Base-by-base conservation (phyloP, 1,140 invertebrate species). In the Lordiphosa clarofinis region DNA sequence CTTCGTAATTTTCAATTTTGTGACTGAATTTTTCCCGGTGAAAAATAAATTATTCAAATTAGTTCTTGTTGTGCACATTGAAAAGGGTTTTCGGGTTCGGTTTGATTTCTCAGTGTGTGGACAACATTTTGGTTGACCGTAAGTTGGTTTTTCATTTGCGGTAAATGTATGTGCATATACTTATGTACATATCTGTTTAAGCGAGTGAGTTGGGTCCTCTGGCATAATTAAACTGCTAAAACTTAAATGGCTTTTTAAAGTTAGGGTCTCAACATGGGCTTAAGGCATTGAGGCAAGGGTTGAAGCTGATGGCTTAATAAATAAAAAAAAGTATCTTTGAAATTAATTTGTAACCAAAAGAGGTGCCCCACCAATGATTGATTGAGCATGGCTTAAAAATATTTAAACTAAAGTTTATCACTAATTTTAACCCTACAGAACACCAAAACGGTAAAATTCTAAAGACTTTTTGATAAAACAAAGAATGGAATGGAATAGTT, bases 11-110 rank as follows among this genome's bases (percentile, higher is more conserved):
- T 35, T 48, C 37, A 10, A 49, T 50, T 37, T 31, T 43, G 31
- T 28, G 39, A 24, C 8, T 24, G 19, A 4, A 31, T 33, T 46
- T 24, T 7, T 42, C 46, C 10, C 11, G 46, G 15, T 15, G 38
- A 11, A 43, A 69, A 50, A 72, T 73, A 79, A 66, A 73, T 70
- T 73, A 74, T 71, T 66, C 46, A 74, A 81, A 81, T 81, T 81
- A 74, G 70, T 56, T 81, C 39, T 56, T n/a, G 37, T 52, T 60
- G 21, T 60, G 24, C 60, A 66, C 60, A 66, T 56, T 73, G 69
- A 78, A 56, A 69, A 69, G 65, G 74, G 69, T 70, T 65, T 72
- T 21, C 21, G 21, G 63, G 58, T 79, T 64, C 53, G 37, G 9
- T 36, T 0, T 33, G 15, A 42, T 37, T 38, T 21, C 21, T 21